Evolutionary conservation across 2,888 invertebrate species (phyloP).

Genomic region (Phasia obesa): DNA sequence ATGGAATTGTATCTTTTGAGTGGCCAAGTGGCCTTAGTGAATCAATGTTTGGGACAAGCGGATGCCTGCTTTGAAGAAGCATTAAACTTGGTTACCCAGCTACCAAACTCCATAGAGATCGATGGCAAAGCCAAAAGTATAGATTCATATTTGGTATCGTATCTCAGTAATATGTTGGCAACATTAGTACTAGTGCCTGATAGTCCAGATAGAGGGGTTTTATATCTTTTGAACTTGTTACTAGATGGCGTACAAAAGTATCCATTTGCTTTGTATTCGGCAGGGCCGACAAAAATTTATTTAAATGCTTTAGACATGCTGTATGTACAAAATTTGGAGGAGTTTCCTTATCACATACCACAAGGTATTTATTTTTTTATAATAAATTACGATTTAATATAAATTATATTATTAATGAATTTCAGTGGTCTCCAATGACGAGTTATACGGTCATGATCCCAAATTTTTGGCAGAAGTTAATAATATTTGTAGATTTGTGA

Average conservation of each 20-base stretch:
- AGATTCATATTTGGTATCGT: conserved; percentile 87
- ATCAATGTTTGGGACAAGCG: conserved; percentile 96
- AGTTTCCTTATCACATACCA: conserved; percentile 92
- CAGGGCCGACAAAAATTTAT: conserved; percentile 87
- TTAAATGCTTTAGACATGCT: conserved; percentile 90
- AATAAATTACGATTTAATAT: not conserved
- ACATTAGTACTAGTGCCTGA: conserved; percentile 93
- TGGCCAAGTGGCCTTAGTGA: conserved; percentile 94
- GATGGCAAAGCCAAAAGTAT: conserved; percentile 90
- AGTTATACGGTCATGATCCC: conserved; percentile 93
- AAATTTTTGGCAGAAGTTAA: conserved; percentile 92
- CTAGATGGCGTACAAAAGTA: conserved; percentile 91
- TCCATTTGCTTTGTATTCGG: conserved; percentile 87
- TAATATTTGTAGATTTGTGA: conserved; percentile 88
- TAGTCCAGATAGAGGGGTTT: conserved; percentile 93
- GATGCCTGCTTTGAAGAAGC: conserved; percentile 97
- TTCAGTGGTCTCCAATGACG: conserved; percentile 94
- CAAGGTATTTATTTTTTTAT: conserved; percentile 83
- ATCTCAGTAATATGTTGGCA: conserved; percentile 90
- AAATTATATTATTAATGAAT: not conserved
- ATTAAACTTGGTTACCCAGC: conserved; percentile 89
- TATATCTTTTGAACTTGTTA: conserved; percentile 91
- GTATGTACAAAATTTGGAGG: conserved; percentile 90
- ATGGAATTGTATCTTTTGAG: conserved; percentile 93
- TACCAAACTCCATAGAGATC: conserved; percentile 88